These are phyloP conservation scores for Schizopygopsis pylzovi DNA, from an alignment of 2,797 vertebrate genomes.

Conservation along the genomic window DNA sequence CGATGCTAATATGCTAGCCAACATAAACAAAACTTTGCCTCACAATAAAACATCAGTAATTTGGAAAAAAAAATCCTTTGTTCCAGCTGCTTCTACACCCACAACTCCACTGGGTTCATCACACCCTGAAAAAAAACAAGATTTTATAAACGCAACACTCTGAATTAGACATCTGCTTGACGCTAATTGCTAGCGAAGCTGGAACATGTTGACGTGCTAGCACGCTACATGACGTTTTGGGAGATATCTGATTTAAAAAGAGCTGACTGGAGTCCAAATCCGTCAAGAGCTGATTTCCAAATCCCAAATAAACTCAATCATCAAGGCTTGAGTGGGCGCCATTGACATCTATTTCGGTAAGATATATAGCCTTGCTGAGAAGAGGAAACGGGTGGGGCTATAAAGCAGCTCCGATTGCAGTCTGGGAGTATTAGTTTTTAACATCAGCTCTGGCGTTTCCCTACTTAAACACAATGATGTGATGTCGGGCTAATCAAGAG, in stretches of 20 bases:
- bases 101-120: slow-evolving; percentile 37
- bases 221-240: background rate
- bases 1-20: slow-evolving; percentile 9
- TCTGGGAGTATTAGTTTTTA: slow-evolving; percentile 66
- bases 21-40: slow-evolving; percentile 12
- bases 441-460: slow-evolving; percentile 49
- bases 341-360: slow-evolving; percentile 21
- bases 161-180: slow-evolving; percentile 62
- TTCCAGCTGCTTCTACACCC: slow-evolving; percentile 58
- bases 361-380: slow-evolving; percentile 22
- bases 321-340: slow-evolving; percentile 13
- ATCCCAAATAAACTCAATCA: slow-evolving; percentile 35
- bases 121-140: slow-evolving; percentile 35
- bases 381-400: slow-evolving; percentile 18
- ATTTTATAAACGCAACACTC: slow-evolving; percentile 20
- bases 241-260: background rate
- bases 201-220: slow-evolving; percentile 34
- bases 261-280: background rate
- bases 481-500: slow-evolving; percentile 73
- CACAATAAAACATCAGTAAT: slow-evolving; percentile 58
- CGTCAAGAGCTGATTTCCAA: slow-evolving; percentile 56
- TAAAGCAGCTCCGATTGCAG: slow-evolving; percentile 62
- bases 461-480: slow-evolving; percentile 59
- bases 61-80: background rate
- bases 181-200: slow-evolving; percentile 54